phyloP scores from a whole-genome alignment of 35 echinoderm and acorn worm species.

The Apostichopus parvimensis region DNA sequence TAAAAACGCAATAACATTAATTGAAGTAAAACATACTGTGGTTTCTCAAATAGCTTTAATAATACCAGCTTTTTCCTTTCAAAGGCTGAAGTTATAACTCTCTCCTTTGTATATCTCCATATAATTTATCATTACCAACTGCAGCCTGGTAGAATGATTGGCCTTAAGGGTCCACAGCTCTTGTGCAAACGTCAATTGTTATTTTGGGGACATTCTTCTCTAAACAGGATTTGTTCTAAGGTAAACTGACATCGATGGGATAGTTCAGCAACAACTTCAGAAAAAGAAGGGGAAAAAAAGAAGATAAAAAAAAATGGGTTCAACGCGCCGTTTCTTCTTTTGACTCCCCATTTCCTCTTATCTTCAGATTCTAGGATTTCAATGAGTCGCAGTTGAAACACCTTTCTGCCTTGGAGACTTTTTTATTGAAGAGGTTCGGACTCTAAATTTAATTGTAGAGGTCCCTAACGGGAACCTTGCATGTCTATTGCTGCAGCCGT shows the following conservation, averaged over 20 bases:
- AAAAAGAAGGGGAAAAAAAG: not conserved
- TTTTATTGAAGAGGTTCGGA: constrained; percentile 35
- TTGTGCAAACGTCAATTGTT: constrained; percentile 46
- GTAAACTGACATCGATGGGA: constrained; percentile 44
- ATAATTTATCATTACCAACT: too few species aligned
- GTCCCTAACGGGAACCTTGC: constrained; percentile 46
- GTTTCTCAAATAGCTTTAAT: too few species aligned
- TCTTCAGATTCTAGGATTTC: constrained; percentile 19
- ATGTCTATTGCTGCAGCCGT: constrained; percentile 52
- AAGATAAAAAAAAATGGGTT: not conserved
- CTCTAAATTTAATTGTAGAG: constrained; percentile 48
- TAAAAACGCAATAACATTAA: too few species aligned
- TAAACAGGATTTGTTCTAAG: constrained; percentile 43
- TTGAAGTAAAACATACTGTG: too few species aligned
- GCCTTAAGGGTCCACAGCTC: not conserved
- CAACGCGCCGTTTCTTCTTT: constrained; percentile 19
- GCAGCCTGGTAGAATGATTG: not conserved
- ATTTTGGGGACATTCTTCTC: constrained; percentile 15
- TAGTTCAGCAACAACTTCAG: not conserved
- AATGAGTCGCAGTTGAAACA: constrained; percentile 44
- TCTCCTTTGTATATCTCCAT: too few species aligned
- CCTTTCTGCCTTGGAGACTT: constrained; percentile 45
- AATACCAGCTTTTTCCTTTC: too few species aligned
- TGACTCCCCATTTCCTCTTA: constrained; percentile 15
- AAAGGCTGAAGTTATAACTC: too few species aligned